Evolutionary conservation across 2,113 vertebrate genomes (phyloP).

Genomic region (Azemiops feae): DNA sequence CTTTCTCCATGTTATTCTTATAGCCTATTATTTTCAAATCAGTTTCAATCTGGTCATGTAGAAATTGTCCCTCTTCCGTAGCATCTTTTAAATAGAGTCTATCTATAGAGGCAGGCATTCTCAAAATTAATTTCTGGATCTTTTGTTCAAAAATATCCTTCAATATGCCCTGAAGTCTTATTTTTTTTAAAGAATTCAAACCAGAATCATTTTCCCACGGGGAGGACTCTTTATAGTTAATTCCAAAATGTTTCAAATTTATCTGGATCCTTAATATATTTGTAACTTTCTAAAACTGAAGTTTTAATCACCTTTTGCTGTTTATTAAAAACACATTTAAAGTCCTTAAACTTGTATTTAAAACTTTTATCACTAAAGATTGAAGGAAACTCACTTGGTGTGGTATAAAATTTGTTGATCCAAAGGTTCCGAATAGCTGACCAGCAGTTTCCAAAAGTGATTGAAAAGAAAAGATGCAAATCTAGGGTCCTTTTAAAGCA

Average conservation of each 20-base stretch:
- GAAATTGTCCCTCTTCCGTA: too few relatives aligned
- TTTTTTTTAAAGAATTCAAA: not conserved
- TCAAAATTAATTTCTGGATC: not conserved
- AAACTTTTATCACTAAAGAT: not conserved
- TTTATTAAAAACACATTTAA: not conserved
- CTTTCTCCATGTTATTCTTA: too few relatives aligned
- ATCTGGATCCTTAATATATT: not conserved
- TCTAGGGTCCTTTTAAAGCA: not conserved
- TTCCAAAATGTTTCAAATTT: not conserved
- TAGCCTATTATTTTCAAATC: too few relatives aligned
- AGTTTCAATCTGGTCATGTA: too few relatives aligned
- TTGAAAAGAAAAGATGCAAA: not conserved
- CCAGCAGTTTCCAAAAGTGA: not conserved
- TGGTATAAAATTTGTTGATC: not conserved
- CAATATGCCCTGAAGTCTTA: not conserved
- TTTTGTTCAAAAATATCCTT: not conserved
- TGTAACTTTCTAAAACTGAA: not conserved
- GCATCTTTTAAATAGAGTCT: too few relatives aligned
- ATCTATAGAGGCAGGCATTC: too few relatives aligned
- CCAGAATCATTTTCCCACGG: not conserved
- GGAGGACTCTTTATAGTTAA: not conserved
- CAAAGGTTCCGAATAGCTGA: not conserved
- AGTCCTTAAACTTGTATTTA: not conserved
- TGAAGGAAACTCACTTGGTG: not conserved
- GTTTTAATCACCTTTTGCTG: not conserved